phyloP scores from a whole-genome alignment of 1,140 invertebrate genomes.

The Drosophila lowei region DNA sequence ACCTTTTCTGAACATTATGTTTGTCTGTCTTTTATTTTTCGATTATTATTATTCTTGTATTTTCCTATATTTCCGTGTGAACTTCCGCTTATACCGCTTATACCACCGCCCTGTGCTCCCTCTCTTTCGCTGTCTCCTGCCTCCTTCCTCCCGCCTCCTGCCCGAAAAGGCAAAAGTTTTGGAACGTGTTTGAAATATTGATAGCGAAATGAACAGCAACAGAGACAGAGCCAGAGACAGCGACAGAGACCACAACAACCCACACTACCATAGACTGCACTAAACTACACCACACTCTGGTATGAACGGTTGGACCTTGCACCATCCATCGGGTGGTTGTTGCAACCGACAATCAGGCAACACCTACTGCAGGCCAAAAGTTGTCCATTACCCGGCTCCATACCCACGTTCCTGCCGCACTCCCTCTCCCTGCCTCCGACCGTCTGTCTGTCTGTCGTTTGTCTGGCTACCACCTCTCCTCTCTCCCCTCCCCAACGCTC shows the following conservation, averaged over 20 bases:
- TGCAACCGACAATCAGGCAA: constrained; percentile 47
- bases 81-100: constrained; percentile 77
- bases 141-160: constrained; percentile 12
- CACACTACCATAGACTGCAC: constrained; percentile 37
- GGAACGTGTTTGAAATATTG: constrained; percentile 79
- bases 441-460: constrained; percentile 17
- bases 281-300: constrained; percentile 35
- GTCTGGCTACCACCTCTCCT: constrained; percentile 15
- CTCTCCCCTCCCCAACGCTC: neutral
- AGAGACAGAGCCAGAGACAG: too few relatives aligned
- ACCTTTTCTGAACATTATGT: constrained; percentile 61
- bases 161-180: constrained; percentile 73
- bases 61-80: constrained; percentile 78
- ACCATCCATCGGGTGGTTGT: constrained; percentile 53
- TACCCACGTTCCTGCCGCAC: neutral
- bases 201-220: constrained; percentile 63
- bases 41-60: constrained; percentile 65
- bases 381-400: constrained; percentile 33
- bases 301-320: constrained; percentile 43
- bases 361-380: constrained; percentile 57
- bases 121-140: constrained; percentile 11
- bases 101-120: neutral
- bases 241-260: constrained; percentile 36
- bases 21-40: constrained; percentile 49
- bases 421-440: neutral